These are phyloP conservation scores for Penaeus chinensis DNA, from an alignment of 1,140 invertebrate species.

Conservation along the genomic window DNA sequence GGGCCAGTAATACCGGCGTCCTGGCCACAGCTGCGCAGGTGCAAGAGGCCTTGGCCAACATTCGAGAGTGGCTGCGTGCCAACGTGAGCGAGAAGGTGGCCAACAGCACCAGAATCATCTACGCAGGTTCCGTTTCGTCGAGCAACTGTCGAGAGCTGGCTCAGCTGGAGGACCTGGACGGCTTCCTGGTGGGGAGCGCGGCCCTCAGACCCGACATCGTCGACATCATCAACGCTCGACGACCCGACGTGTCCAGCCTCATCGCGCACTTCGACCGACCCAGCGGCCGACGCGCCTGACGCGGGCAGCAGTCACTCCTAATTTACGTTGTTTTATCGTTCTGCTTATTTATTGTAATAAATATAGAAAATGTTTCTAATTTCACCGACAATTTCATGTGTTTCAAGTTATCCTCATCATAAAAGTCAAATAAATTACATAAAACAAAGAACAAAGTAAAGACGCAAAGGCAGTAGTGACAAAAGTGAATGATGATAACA, in stretches of 20 bases:
- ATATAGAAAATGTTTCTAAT: too few relatives aligned
- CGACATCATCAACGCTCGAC: conserved; percentile 85
- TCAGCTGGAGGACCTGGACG: conserved; percentile 94
- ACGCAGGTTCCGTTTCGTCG: conserved; percentile 96
- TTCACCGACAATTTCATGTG: too few relatives aligned
- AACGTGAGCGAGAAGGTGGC: conserved; percentile 82
- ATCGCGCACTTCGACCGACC: not conserved
- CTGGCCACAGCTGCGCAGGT: conserved; percentile 83
- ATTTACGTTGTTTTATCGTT: too few relatives aligned
- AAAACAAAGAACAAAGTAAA: too few relatives aligned
- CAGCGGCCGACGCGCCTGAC: too few relatives aligned
- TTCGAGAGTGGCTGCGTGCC: conserved; percentile 85
- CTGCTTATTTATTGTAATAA: too few relatives aligned
- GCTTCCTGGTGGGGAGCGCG: conserved; percentile 96
- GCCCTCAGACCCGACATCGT: conserved; percentile 98
- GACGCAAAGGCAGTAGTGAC: too few relatives aligned
- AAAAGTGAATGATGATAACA: too few relatives aligned
- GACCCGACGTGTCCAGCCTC: not conserved
- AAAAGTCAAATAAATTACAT: too few relatives aligned
- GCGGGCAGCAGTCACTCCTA: too few relatives aligned
- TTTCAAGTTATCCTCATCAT: too few relatives aligned
- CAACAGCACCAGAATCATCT: conserved; percentile 87
- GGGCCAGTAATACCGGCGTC: conserved; percentile 81
- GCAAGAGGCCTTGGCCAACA: conserved; percentile 75
- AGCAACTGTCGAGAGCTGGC: conserved; percentile 90